Evolutionary conservation across 2,113 vertebrate species (phyloP).

Genomic region (Butorides virescens): DNA sequence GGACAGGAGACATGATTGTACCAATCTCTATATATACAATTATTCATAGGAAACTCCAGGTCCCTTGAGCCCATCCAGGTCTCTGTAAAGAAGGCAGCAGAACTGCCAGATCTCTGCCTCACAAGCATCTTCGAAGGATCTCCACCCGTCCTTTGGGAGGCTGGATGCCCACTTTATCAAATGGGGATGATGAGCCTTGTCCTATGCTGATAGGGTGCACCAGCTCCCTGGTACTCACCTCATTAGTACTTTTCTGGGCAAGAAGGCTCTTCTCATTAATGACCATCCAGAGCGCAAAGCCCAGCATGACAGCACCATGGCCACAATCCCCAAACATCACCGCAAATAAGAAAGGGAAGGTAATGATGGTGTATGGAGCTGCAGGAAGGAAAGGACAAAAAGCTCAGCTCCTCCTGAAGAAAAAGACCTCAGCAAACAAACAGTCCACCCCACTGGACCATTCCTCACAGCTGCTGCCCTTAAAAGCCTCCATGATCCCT

Average conservation of each 20-base stretch:
- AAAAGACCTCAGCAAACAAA: background rate
- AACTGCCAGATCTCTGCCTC: background rate
- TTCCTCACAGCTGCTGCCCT: background rate
- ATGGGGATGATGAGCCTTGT: background rate
- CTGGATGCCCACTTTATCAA: background rate
- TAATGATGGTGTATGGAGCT: conserved; percentile 96
- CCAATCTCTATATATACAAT: background rate
- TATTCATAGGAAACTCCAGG: background rate
- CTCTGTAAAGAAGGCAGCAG: background rate
- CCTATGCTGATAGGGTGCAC: background rate
- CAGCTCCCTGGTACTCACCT: conserved; percentile 76
- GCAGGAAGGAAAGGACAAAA: background rate
- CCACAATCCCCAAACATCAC: conserved; percentile 99
- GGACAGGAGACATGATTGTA: background rate
- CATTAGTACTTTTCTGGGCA: conserved; percentile 82
- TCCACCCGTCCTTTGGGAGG: background rate
- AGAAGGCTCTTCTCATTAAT: conserved; percentile 84
- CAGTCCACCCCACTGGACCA: background rate
- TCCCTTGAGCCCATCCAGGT: background rate
- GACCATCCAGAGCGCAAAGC: conserved; percentile 94
- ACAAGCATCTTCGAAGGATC: background rate
- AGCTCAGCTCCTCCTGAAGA: background rate
- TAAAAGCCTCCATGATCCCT: background rate
- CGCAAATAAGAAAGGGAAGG: conserved; percentile 97
- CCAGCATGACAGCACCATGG: conserved; percentile 86